Evolutionary conservation across 2,888 invertebrate genomes (phyloP).

Genomic region (Apomyelois bistriatella): DNA sequence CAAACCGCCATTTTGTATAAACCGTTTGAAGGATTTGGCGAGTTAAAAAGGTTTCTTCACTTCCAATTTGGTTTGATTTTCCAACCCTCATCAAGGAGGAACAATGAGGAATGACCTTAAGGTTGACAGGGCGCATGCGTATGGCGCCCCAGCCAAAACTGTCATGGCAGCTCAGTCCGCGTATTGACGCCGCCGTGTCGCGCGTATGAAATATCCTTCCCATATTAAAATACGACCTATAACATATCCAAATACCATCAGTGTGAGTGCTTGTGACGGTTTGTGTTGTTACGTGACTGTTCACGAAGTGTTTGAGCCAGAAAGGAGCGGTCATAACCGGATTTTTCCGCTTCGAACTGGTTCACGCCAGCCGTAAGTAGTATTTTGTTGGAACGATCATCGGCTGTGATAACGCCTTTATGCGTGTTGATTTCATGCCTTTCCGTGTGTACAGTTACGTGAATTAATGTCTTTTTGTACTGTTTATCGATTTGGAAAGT

Average conservation of each 20-base stretch:
- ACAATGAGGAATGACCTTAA: slow-evolving; percentile 68
- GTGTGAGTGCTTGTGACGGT: slow-evolving; percentile 31
- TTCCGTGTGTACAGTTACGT: slow-evolving; percentile 31
- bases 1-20: slow-evolving; percentile 27
- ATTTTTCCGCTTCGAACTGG: slow-evolving; percentile 46
- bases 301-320: slow-evolving; percentile 25
- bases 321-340: slow-evolving; percentile 35
- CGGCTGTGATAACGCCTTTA: slow-evolving; percentile 17
- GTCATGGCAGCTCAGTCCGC: slow-evolving; percentile 72
- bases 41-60: slow-evolving; percentile 50
- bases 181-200: slow-evolving; percentile 64
- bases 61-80: slow-evolving; percentile 37
- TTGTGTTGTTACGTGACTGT: slow-evolving; percentile 18
- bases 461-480: slow-evolving; percentile 43
- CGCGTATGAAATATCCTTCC: slow-evolving; percentile 35
- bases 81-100: slow-evolving; percentile 38
- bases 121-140: slow-evolving; percentile 58
- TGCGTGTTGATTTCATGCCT: slow-evolving; percentile 25
- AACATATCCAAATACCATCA: slow-evolving; percentile 17
- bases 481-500: slow-evolving; percentile 54
- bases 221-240: slow-evolving; percentile 19
- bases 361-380: slow-evolving; percentile 53
- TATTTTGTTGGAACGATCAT: slow-evolving; percentile 22
- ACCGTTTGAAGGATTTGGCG: slow-evolving; percentile 33
- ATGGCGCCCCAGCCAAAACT: slow-evolving; percentile 54